Evolutionary conservation across 1,140 invertebrate species (phyloP).

Genomic region (Sarcophaga bullata): DNA sequence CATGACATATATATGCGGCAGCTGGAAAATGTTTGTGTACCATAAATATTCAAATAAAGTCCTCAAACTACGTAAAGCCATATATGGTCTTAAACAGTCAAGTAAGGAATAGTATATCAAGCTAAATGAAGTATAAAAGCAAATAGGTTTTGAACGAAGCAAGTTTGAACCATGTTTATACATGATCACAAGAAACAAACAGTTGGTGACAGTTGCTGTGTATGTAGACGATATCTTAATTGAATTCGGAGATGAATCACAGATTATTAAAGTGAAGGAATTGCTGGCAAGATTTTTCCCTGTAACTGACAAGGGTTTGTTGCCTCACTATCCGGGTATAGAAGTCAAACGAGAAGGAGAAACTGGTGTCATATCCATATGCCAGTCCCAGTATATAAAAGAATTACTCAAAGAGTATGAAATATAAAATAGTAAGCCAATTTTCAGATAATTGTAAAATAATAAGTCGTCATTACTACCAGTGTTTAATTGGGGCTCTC

Average conservation of each 20-base stretch:
- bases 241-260: background rate
- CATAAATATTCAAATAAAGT: conserved; percentile 39
- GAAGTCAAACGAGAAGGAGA: conserved; percentile 49
- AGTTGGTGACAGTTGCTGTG: conserved; percentile 1
- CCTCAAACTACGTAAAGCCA: conserved; percentile 43
- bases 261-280: background rate
- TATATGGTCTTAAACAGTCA: conserved; percentile 55
- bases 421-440: conserved; percentile 60
- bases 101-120: conserved; percentile 7
- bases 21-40: conserved; percentile 51
- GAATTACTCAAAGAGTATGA: conserved; percentile 58
- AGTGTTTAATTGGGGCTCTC: conserved; percentile 54
- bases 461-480: conserved; percentile 42
- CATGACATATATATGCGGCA: conserved; percentile 65
- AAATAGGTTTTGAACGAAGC: background rate
- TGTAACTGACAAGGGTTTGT: conserved; percentile 49
- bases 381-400: conserved; percentile 59
- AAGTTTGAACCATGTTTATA: conserved; percentile 32
- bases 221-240: conserved; percentile 42
- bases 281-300: conserved; percentile 45
- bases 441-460: conserved; percentile 6
- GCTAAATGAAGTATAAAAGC: background rate
- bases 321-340: conserved; percentile 55
- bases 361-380: conserved; percentile 45
- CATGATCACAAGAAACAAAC: background rate